phyloP scores from a whole-genome alignment of 2,797 vertebrate genomes.

The Hemitrygon akajei region DNA sequence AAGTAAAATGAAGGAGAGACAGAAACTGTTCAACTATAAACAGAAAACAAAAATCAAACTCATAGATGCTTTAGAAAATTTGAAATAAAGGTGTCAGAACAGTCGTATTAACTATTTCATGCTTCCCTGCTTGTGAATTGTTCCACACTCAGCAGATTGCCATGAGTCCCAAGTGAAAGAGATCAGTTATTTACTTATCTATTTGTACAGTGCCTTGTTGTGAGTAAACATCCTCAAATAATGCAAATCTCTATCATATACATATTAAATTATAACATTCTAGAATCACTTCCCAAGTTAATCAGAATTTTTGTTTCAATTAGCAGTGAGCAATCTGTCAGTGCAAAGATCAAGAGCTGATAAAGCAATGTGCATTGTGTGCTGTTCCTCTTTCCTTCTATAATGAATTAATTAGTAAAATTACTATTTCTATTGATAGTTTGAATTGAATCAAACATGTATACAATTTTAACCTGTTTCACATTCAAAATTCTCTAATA shows the following conservation, averaged over 20 bases:
- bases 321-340: not conserved
- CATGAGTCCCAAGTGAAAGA: not conserved
- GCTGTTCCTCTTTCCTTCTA: not conserved
- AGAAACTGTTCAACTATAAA: not conserved
- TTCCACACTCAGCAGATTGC: not conserved
- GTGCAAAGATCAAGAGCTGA: not conserved
- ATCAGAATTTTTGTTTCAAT: slow-evolving; percentile 1
- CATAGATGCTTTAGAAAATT: not conserved
- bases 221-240: not conserved
- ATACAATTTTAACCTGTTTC: not conserved
- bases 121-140: not conserved
- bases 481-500: not conserved
- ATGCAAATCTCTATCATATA: not conserved
- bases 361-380: not conserved
- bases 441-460: not conserved
- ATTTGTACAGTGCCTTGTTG: not conserved
- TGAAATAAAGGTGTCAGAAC: not conserved
- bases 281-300: not conserved
- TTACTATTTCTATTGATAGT: not conserved
- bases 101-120: not conserved
- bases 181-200: not conserved
- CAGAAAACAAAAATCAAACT: not conserved
- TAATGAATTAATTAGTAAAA: not conserved
- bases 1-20: not conserved
- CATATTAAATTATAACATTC: not conserved